Percentiles rank a stretch among this genome's conserved stretches.
phyloP scores from a whole-genome alignment of 2,888 invertebrate genomes.

The Micropterix aruncella region DNA sequence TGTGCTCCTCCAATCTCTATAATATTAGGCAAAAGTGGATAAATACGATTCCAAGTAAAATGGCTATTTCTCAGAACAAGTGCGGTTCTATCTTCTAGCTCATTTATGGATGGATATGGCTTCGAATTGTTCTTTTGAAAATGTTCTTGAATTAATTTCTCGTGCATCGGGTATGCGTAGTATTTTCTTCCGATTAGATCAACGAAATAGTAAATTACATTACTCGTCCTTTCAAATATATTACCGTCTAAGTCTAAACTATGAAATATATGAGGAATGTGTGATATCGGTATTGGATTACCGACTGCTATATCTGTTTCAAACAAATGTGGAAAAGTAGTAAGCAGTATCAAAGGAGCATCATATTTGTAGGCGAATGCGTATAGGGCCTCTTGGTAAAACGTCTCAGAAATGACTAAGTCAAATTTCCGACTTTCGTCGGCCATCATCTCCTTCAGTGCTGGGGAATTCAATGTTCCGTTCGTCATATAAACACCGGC shows the following conservation, averaged over 20 bases:
- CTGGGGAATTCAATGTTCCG: conserved; percentile 20
- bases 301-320: conserved; percentile 31
- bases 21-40: conserved; percentile 27
- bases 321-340: conserved; percentile 7
- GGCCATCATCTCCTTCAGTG: conserved; percentile 20
- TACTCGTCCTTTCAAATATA: conserved; percentile 25
- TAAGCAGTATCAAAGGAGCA: conserved; percentile 23
- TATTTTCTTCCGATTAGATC: conserved; percentile 19
- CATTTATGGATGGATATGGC: conserved; percentile 21
- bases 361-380: conserved; percentile 24
- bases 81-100: conserved; percentile 28
- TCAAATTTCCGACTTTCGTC: conserved; percentile 24
- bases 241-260: conserved; percentile 25
- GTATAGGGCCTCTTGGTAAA: conserved; percentile 27
- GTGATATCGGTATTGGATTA: conserved; percentile 29
- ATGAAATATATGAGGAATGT: conserved; percentile 28
- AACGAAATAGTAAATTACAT: conserved; percentile 20
- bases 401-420: conserved; percentile 25
- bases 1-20: conserved; percentile 41
- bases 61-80: conserved; percentile 32
- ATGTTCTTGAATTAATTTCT: conserved; percentile 18
- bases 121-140: conserved; percentile 18
- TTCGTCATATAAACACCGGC: conserved; percentile 15
- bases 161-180: conserved; percentile 22
- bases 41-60: conserved; percentile 25